Conservation (phyloP, 2,113 vertebrate genomes). For the Rhea pennata region DNA sequence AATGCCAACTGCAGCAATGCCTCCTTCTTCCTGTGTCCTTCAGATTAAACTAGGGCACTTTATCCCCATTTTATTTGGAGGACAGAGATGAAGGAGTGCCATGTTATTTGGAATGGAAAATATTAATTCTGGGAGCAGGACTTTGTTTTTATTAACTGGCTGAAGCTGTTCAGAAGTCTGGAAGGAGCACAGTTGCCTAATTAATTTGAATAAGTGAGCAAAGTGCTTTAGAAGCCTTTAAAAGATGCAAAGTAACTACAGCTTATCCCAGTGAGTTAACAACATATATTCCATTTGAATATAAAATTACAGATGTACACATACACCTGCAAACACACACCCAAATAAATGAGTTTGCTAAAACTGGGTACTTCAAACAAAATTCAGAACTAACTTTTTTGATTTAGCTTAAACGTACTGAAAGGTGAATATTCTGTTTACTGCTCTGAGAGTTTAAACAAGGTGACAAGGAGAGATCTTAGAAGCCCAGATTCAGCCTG, state of each 20-base stretch:
- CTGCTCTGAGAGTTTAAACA: background rate
- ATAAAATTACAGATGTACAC: background rate
- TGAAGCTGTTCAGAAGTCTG: background rate
- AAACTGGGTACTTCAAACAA: background rate
- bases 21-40: too few species aligned
- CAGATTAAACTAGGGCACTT: background rate
- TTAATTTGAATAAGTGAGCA: background rate
- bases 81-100: background rate
- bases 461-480: background rate
- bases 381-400: background rate
- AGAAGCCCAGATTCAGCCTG: background rate
- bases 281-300: background rate
- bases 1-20: background rate
- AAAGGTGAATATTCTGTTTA: background rate
- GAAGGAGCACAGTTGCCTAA: background rate
- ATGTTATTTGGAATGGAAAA: background rate
- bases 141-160: background rate
- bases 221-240: background rate
- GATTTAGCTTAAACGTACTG: background rate
- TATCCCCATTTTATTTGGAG: background rate
- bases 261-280: background rate
- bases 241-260: background rate
- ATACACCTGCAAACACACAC: background rate
- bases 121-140: background rate
- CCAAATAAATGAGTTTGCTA: background rate